A percentile compares a stretch with the other conserved stretches of the same genome.
Evolutionary conservation across 2,888 invertebrate species (phyloP).

Genomic region (Ochlodes sylvanus): DNA sequence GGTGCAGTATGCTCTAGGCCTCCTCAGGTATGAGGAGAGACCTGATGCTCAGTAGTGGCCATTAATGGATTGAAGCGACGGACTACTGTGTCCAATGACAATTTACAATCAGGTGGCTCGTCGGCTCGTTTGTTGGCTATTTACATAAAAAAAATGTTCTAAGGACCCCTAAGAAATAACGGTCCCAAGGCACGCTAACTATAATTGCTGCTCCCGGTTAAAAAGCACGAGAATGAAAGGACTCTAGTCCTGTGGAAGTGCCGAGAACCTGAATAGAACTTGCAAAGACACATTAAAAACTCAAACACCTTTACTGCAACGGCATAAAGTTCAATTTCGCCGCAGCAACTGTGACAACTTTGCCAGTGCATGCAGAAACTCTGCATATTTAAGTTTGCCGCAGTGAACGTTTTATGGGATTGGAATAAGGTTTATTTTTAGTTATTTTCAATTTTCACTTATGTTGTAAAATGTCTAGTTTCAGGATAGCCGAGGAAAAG

Average conservation of each 20-base stretch:
- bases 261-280: conserved; percentile 60
- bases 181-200: conserved; percentile 71
- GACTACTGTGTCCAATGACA: too few relatives aligned
- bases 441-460: neutral
- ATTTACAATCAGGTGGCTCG: too few relatives aligned
- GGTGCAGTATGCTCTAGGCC: too few relatives aligned
- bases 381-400: conserved; percentile 20
- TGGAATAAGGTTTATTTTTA: neutral
- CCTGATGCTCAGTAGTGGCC: too few relatives aligned
- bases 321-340: conserved; percentile 36
- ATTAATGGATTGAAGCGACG: too few relatives aligned
- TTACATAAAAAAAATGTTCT: too few relatives aligned
- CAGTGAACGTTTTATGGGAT: conserved; percentile 11
- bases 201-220: conserved; percentile 79
- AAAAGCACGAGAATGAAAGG: conserved; percentile 76
- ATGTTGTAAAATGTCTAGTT: conserved; percentile 62
- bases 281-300: conserved; percentile 46
- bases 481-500: conserved; percentile 67
- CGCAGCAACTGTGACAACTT: conserved; percentile 4
- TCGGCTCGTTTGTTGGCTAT: too few relatives aligned
- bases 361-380: conserved; percentile 18
- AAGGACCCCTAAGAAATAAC: conserved; percentile 64
- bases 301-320: conserved; percentile 45
- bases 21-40: too few relatives aligned
- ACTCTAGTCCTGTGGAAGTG: conserved; percentile 68